phyloP scores from a whole-genome alignment of 1,140 invertebrate species.

The Ceratina calcarata region DNA sequence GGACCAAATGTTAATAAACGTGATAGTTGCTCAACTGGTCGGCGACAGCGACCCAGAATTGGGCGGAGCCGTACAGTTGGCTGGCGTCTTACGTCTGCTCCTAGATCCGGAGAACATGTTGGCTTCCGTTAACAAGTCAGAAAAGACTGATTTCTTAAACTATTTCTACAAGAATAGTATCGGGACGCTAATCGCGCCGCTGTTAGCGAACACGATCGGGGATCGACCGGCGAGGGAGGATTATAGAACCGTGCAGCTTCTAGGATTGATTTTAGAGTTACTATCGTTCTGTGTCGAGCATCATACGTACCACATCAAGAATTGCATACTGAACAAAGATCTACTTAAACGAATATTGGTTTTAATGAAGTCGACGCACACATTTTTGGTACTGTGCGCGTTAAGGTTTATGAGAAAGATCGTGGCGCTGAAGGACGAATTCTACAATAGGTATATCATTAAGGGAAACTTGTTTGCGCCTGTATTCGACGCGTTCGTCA shows the following conservation, averaged over 20 bases:
- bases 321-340: conserved; percentile 98
- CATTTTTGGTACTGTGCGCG: conserved; percentile 97
- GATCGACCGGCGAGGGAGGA: conserved; percentile 95
- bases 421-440: conserved; percentile 98
- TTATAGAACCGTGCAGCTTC: conserved; percentile 96
- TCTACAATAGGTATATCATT: conserved; percentile 98
- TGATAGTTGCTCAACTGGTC: conserved; percentile 98
- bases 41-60: conserved; percentile 93
- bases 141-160: conserved; percentile 98
- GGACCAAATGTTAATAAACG: conserved; percentile 97
- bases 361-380: conserved; percentile 98
- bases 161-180: conserved; percentile 99
- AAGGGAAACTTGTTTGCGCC: conserved; percentile 97
- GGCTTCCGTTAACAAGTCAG: conserved; percentile 94
- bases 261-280: conserved; percentile 96
- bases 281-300: conserved; percentile 99
- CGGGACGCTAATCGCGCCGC: conserved; percentile 94
- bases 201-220: conserved; percentile 93
- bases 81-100: conserved; percentile 94
- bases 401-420: conserved; percentile 98
- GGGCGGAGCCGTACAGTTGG: conserved; percentile 97
- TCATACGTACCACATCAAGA: conserved; percentile 99
- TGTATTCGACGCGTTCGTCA: conserved; percentile 97
- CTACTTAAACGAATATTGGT: conserved; percentile 96
- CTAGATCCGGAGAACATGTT: conserved; percentile 99